phyloP scores from a whole-genome alignment of 2,888 invertebrate species.

The Perizoma flavofasciatum region DNA sequence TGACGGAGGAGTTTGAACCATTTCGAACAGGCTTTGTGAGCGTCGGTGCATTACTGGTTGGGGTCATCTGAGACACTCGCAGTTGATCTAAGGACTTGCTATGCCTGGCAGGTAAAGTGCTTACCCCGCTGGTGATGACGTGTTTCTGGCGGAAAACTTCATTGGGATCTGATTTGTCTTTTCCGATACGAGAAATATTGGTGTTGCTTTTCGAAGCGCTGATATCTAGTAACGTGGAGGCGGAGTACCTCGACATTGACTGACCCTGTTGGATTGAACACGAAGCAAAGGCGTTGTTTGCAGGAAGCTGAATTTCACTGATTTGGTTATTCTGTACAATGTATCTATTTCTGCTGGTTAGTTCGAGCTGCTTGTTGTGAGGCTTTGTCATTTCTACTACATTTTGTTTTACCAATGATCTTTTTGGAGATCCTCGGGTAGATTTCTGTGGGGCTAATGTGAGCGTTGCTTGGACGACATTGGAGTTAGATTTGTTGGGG shows the following conservation, averaged over 20 bases:
- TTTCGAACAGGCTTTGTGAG: constrained; percentile 66
- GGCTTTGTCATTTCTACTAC: constrained; percentile 69
- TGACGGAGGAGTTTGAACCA: constrained; percentile 72
- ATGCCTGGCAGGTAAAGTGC: constrained; percentile 87
- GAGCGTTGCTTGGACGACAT: constrained; percentile 86
- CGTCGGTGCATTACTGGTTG: constrained; percentile 61
- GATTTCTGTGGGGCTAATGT: constrained; percentile 85
- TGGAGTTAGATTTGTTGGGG: constrained; percentile 76
- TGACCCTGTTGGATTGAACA: constrained; percentile 76
- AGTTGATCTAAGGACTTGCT: constrained; percentile 93
- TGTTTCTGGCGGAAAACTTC: constrained; percentile 68
- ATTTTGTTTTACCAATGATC: constrained; percentile 75
- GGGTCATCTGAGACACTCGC: constrained; percentile 80
- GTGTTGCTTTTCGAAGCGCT: constrained; percentile 60
- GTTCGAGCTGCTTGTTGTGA: constrained; percentile 74
- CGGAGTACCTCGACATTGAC: constrained; percentile 83
- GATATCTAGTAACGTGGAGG: constrained; percentile 82
- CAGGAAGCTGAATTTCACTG: constrained; percentile 78
- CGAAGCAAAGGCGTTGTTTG: constrained; percentile 70
- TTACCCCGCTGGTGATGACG: constrained; percentile 76
- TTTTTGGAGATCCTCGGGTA: constrained; percentile 73
- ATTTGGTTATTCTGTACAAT: constrained; percentile 82
- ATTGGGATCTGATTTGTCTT: constrained; percentile 60
- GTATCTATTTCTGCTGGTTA: constrained; percentile 78
- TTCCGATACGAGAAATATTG: constrained; percentile 58